Conservation (phyloP, 2,797 vertebrate genomes). For the Podarcis lilfordi region DNA sequence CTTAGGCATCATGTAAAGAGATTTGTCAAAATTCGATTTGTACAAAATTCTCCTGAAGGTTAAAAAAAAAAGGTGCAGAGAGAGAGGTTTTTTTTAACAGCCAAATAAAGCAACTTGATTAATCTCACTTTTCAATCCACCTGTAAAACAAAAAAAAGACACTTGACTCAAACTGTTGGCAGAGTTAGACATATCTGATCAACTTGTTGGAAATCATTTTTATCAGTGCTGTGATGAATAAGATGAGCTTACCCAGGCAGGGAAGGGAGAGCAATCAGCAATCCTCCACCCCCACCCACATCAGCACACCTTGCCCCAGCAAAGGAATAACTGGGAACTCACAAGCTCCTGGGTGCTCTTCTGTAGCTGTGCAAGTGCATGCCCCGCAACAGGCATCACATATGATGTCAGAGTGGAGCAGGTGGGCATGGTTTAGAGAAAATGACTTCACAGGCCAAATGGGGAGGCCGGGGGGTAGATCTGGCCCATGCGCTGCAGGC, state of each 20-base stretch:
- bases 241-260: conserved; percentile 25
- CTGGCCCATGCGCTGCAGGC: no score
- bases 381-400: no score
- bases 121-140: conserved; percentile 61
- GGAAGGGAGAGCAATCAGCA: not conserved
- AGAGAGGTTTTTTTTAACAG: conserved; percentile 53
- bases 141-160: conserved; percentile 47
- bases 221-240: conserved; percentile 56
- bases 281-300: no score
- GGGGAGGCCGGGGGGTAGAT: no score
- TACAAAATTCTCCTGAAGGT: conserved; percentile 28
- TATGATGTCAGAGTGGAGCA: no score
- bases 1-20: conserved; percentile 45
- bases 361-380: no score
- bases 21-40: not conserved
- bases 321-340: no score
- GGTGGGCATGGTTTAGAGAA: no score
- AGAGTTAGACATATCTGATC: conserved; percentile 63
- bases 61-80: conserved; percentile 37
- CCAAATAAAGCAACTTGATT: conserved; percentile 60
- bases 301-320: no score
- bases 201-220: conserved; percentile 57
- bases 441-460: no score
- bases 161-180: conserved; percentile 59
- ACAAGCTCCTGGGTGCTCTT: no score